Evolutionary conservation across 2,113 vertebrate genomes (phyloP).

Genomic region (Ptyas mucosa): DNA sequence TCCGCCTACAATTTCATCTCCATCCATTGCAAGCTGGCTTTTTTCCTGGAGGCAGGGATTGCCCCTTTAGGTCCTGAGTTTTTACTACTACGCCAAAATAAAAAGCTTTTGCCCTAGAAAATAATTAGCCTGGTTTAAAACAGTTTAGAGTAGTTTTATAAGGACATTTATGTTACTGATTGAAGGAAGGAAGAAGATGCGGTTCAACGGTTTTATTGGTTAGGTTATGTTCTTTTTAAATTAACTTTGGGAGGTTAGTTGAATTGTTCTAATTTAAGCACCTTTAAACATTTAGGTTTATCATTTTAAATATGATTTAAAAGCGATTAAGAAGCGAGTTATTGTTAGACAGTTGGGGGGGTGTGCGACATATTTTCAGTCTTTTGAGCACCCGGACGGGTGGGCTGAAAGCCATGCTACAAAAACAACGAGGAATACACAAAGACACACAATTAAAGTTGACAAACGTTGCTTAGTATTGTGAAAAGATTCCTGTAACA

Average conservation of each 20-base stretch:
- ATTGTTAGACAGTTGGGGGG: constrained; percentile 35
- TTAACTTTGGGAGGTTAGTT: background rate
- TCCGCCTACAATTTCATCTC: constrained; percentile 75
- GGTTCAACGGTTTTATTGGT: background rate
- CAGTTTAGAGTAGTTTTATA: constrained; percentile 50
- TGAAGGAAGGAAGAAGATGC: background rate
- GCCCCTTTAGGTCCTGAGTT: constrained; percentile 67
- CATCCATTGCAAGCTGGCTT: constrained; percentile 56
- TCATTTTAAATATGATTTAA: background rate
- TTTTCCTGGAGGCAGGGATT: constrained; percentile 62
- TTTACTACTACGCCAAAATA: constrained; percentile 79
- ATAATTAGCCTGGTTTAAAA: constrained; percentile 73
- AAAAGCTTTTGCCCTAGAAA: constrained; percentile 77
- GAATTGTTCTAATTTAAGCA: background rate
- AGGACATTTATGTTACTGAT: constrained; percentile 33
- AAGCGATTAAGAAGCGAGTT: background rate
- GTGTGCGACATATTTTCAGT: background rate
- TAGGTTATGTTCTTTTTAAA: background rate
- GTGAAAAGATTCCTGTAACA: background rate
- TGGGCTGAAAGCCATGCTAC: background rate
- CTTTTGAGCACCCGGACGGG: accelerated
- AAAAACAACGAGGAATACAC: background rate
- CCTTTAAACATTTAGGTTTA: background rate
- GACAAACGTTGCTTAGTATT: background rate
- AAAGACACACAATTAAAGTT: background rate